Conservation (phyloP, 2,113 vertebrate species). For the Poeciliopsis prolifica region DNA sequence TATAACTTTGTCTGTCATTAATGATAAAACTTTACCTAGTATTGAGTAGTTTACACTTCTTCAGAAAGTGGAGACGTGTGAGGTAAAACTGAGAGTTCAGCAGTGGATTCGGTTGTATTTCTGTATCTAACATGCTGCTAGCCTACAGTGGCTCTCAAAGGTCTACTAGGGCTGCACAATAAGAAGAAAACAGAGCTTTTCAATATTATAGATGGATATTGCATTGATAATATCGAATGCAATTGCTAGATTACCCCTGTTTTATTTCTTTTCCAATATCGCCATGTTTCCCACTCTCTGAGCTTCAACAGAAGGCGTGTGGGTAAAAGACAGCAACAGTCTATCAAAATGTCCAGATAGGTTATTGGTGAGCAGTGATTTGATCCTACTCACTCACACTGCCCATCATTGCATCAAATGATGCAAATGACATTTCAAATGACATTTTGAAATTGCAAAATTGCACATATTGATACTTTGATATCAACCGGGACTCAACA, state of each 20-base stretch:
- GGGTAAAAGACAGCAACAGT: background rate
- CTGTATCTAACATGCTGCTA: background rate
- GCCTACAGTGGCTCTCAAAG: background rate
- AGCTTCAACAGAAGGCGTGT: background rate
- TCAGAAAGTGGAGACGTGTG: background rate
- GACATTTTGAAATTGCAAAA: background rate
- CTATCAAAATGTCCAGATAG: too few species aligned
- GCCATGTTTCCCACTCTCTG: background rate
- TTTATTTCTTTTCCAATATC: background rate
- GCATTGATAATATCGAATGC: background rate
- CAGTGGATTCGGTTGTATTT: background rate
- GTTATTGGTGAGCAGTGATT: too few species aligned
- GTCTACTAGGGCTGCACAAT: background rate
- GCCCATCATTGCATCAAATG: background rate
- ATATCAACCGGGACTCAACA: background rate
- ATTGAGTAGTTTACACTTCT: slow-evolving; percentile 39
- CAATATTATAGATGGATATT: background rate
- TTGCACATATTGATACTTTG: background rate
- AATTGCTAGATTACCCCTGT: background rate
- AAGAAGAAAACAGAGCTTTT: background rate
- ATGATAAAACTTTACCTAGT: slow-evolving; percentile 12
- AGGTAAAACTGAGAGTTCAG: slow-evolving; percentile 7
- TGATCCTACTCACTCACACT: background rate
- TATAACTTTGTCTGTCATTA: slow-evolving; percentile 21
- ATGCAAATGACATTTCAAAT: too few species aligned